These are phyloP conservation scores for Encarsia formosa DNA, from an alignment of 2,888 invertebrate genomes.

Conservation along the genomic window DNA sequence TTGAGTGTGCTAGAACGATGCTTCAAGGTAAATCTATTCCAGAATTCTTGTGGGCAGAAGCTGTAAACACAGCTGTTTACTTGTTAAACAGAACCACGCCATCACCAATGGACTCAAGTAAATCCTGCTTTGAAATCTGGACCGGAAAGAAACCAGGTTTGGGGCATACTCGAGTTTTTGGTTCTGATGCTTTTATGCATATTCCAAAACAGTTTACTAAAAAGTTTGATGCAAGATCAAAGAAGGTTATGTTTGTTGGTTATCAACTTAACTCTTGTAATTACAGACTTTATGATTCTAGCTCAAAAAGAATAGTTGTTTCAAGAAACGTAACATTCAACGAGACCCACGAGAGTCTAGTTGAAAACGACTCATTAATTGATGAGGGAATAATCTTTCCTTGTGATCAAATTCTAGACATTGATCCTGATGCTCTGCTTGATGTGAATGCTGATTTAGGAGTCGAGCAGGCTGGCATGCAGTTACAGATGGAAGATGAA, in stretches of 20 bases:
- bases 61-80: slow-evolving; percentile 31
- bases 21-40: slow-evolving; percentile 19
- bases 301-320: slow-evolving; percentile 23
- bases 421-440: no score
- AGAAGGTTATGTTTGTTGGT: slow-evolving; percentile 24
- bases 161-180: slow-evolving; percentile 30
- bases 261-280: slow-evolving; percentile 28
- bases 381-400: no score
- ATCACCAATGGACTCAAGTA: background rate
- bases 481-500: no score
- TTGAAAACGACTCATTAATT: no score
- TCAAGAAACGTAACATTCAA: slow-evolving; percentile 35
- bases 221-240: slow-evolving; percentile 29
- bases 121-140: background rate
- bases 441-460: no score
- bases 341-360: no score
- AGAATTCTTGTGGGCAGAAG: slow-evolving; percentile 31
- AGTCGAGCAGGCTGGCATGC: no score
- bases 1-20: slow-evolving; percentile 27
- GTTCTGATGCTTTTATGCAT: slow-evolving; percentile 27
- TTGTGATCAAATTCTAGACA: no score
- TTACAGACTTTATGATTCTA: slow-evolving; percentile 33
- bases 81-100: slow-evolving; percentile 20
- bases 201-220: slow-evolving; percentile 26
- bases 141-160: slow-evolving; percentile 3